Percentiles rank a stretch among this genome's conserved stretches.
Conservation (phyloP, 2,797 vertebrate species). For the Pseudochirops corinnae region DNA sequence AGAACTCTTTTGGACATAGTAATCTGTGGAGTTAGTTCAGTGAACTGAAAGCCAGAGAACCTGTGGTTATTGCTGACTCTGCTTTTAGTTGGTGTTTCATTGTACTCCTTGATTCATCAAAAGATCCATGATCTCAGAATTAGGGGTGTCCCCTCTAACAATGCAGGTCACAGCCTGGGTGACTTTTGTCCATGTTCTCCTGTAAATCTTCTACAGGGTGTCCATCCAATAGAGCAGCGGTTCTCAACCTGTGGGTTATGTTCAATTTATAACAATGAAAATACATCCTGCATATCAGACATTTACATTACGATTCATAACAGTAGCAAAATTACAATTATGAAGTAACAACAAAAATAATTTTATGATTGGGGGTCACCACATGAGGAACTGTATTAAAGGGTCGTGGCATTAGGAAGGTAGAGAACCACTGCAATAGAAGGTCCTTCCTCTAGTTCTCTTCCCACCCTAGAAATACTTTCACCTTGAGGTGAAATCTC, state of each 20-base stretch:
- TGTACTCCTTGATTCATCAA: background rate
- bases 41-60: conserved; percentile 31
- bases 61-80: conserved; percentile 34
- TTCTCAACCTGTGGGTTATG: too few relatives aligned
- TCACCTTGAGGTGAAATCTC: background rate
- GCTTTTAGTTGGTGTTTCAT: background rate
- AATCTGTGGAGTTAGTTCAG: background rate
- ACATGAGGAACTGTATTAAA: too few relatives aligned
- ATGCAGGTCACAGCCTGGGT: background rate
- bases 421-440: background rate
- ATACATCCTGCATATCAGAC: too few relatives aligned
- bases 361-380: too few relatives aligned
- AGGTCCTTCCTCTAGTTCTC: background rate
- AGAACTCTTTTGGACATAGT: background rate
- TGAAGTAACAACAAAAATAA: too few relatives aligned
- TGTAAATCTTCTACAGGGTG: background rate
- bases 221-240: background rate
- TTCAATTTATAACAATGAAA: too few relatives aligned
- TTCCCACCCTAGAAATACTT: background rate
- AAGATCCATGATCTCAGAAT: background rate
- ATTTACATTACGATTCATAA: too few relatives aligned
- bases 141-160: background rate
- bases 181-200: background rate
- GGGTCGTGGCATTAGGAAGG: too few relatives aligned
- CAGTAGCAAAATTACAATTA: too few relatives aligned